Evolutionary conservation across 2,113 vertebrate genomes (phyloP).

Genomic region (Caretta caretta): DNA sequence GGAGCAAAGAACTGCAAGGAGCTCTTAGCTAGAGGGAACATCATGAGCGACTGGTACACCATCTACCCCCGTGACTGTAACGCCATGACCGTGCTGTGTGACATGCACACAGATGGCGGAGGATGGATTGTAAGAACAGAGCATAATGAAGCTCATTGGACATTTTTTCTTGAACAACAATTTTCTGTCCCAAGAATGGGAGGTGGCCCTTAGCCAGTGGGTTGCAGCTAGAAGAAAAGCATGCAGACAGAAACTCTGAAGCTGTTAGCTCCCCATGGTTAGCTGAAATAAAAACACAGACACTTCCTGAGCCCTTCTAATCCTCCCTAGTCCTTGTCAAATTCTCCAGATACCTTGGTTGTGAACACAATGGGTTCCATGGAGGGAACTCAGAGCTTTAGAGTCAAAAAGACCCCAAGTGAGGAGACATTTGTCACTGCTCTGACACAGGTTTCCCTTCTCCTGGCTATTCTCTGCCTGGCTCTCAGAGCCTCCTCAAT

Average conservation of each 20-base stretch:
- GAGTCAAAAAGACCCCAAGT: background rate
- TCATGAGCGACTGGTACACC: slow-evolving; percentile 15
- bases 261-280: background rate
- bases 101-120: slow-evolving; percentile 26
- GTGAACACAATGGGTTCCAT: background rate
- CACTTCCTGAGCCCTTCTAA: background rate
- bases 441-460: background rate
- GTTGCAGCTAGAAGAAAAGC: background rate
- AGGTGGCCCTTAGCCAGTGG: background rate
- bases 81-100: background rate
- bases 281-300: background rate
- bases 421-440: background rate
- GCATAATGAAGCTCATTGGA: background rate
- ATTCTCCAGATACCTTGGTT: background rate
- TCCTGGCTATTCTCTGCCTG: background rate
- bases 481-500: background rate
- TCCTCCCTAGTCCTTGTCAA: background rate
- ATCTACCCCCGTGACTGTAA: background rate
- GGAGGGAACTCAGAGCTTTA: background rate
- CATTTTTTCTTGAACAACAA: background rate
- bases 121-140: slow-evolving; percentile 1
- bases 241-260: background rate
- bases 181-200: background rate
- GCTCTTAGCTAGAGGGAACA: background rate
- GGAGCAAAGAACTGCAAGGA: background rate